Base-by-base conservation (phyloP, 2,888 invertebrate species). In the Reticulitermes lucifugus region DNA sequence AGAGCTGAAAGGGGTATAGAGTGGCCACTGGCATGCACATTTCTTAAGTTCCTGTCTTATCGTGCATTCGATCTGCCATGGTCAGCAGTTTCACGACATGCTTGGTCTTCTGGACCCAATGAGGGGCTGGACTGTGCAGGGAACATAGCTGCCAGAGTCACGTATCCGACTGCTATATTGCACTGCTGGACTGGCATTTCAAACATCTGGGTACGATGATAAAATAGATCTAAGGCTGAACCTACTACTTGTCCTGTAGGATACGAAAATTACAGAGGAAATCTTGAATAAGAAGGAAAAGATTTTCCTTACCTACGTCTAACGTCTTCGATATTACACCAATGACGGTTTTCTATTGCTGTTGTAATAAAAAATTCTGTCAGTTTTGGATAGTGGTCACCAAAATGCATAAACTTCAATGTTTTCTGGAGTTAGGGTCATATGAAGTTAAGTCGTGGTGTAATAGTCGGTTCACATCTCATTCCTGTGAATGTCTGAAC, bases 111-210 rank as follows among this genome's bases (percentile, higher is more conserved):
- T 60, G 21, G 12, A 21, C 60, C 60, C 18, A 46, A 75, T n/a
- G 18, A 77, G 2, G 21, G 77, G 6, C 46, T n/a, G n/a, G 51
- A 77, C 77, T 77, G 2, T n/a, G n/a, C 22, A 77, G n/a, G 14
- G 46, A 65, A 25, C n/a, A 6, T 25, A n/a, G n/a, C n/a, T 5
- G n/a, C n/a, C 65, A n/a, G 65, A 6, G 77, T 46, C 77, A 77
- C 77, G 77, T 77, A 77, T 9, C 7, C 21, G 22, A n/a, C 77
- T 51, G 9, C 77, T 22, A 77, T 77, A 77, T 77, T 77, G 77
- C 77, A n/a, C 22, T 35, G n/a, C 77, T 46, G 77, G 77, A 77
- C 77, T 46, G 77, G 77, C 77, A 77, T 77, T 77, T 77, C 77
- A 77, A 77, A 77, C 77, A 77, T 77, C 77, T 77, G 77, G 51